Evolutionary conservation across 2,113 vertebrate genomes (phyloP), one percentile per base, ranked within the genome.

Genomic region (Riparia riparia): DNA sequence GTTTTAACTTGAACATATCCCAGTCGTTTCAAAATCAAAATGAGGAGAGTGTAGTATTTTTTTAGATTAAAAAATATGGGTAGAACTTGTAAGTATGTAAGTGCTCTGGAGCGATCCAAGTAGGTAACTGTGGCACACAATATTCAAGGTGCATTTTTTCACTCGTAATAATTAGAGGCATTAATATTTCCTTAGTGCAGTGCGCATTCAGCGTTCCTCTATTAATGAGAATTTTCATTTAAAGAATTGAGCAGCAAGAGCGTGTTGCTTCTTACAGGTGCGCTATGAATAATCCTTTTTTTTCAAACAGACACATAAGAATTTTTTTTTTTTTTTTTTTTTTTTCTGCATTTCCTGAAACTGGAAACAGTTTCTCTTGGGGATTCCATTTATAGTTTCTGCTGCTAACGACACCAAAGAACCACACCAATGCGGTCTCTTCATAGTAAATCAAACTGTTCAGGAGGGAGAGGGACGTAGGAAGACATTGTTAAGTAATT

Each of bases 351-450:
- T 97, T 98, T 98, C 98, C 98, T 98, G 98, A 97, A 82, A 91
- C 96, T 98, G 90, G 86, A 98, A 98, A 97, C 96, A 98, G 97
- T 97, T 94, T 98, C 96, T 95, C 87, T 93, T 95, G 97, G 66
- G 95, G 96, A 97, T 98, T 98, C 97, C 97, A 97, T 98, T 98
- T 98, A 97, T 98, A 98, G 97, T 96, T 97, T 96, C 94, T 95
- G 97, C 77, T 96, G 90, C 96, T 98, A 98, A 98, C 96, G 95
- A 97, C 97, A 97, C 93, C 28, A 82, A 96, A 91, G 97, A 94
- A 93, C 97, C 94, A 95, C 93, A 96, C 94, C 94, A 64, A 78
- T 98, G 97, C 73, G 96, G 96, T 98, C 94, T 97, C 61, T 82
- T 76, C 76, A 94, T 92, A 97, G 97, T 98, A 98, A 98, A 98